Conservation (phyloP, 2,797 vertebrate genomes). For the Harpagifer antarcticus region DNA sequence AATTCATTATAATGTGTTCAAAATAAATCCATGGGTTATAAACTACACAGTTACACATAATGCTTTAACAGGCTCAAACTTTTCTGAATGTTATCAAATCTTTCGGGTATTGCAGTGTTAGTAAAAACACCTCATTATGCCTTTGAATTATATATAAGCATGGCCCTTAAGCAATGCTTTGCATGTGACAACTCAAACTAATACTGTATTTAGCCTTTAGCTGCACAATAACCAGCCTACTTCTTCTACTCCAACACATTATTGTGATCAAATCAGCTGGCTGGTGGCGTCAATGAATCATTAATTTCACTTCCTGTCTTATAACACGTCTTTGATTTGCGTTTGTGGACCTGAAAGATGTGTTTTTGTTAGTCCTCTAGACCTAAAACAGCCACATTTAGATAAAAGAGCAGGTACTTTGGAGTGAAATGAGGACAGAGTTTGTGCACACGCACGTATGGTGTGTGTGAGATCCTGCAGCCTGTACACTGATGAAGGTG, state of each 20-base stretch:
- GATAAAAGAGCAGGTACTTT: slow-evolving; percentile 18
- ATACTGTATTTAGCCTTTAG: slow-evolving; percentile 9
- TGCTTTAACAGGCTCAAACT: neutral
- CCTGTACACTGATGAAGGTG: slow-evolving; percentile 57
- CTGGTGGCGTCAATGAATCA: slow-evolving; percentile 47
- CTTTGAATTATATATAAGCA: neutral
- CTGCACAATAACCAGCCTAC: neutral
- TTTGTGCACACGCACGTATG: slow-evolving; percentile 1
- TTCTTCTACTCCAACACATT: slow-evolving; percentile 9
- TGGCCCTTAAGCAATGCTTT: neutral
- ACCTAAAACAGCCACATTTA: slow-evolving; percentile 37
- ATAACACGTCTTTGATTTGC: slow-evolving; percentile 66
- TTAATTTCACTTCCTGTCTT: slow-evolving; percentile 70
- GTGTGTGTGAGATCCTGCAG: slow-evolving; percentile 28
- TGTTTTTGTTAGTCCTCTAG: slow-evolving; percentile 23
- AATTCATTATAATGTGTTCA: neutral
- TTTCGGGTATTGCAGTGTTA: neutral
- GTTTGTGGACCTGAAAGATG: slow-evolving; percentile 59
- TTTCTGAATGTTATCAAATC: neutral
- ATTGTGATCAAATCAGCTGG: slow-evolving; percentile 17
- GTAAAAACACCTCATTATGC: neutral
- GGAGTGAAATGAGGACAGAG: slow-evolving; percentile 43
- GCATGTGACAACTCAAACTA: slow-evolving; percentile 5
- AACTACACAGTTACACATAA: slow-evolving; percentile 2
- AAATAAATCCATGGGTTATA: slow-evolving; percentile 6